Evolutionary conservation across 2,888 invertebrate species (phyloP).

Genomic region (Yponomeuta evonymella): DNA sequence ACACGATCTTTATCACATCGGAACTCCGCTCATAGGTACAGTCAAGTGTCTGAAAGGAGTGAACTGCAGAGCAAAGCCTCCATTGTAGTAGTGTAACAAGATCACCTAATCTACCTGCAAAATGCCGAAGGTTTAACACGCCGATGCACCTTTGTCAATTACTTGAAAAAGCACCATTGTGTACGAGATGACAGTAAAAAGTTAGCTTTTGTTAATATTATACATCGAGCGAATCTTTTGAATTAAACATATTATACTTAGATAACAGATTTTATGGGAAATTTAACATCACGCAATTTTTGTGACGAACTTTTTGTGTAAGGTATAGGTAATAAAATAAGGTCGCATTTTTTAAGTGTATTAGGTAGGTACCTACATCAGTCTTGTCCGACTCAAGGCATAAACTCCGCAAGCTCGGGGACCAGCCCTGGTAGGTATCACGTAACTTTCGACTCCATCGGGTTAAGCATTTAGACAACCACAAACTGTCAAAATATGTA

Average conservation of each 20-base stretch:
- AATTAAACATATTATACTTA: conserved; percentile 8
- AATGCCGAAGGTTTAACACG: conserved; percentile 29
- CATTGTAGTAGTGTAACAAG: conserved; percentile 63
- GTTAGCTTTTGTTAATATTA: conserved; percentile 18
- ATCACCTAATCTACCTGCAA: conserved; percentile 64
- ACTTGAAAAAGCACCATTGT: conserved; percentile 9
- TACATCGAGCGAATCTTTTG: conserved; percentile 3
- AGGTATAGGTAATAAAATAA: neutral
- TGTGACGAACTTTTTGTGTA: neutral
- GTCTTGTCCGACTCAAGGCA: too few relatives aligned
- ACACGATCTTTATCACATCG: conserved; percentile 68
- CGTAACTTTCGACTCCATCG: too few relatives aligned
- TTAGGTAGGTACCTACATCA: too few relatives aligned
- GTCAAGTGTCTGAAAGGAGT: conserved; percentile 50
- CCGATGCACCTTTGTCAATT: conserved; percentile 14
- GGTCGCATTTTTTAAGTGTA: neutral
- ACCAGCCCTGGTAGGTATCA: too few relatives aligned
- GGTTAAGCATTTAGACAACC: too few relatives aligned
- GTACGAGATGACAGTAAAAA: conserved; percentile 17
- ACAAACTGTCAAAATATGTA: too few relatives aligned
- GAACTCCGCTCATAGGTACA: conserved; percentile 52
- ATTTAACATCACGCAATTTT: conserved; percentile 17
- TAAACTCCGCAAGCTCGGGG: too few relatives aligned
- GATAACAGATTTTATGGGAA: conserved; percentile 20
- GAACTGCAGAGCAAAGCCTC: conserved; percentile 32